Base-by-base conservation (phyloP, 2,797 vertebrate genomes). In the Vireo griseus region DNA sequence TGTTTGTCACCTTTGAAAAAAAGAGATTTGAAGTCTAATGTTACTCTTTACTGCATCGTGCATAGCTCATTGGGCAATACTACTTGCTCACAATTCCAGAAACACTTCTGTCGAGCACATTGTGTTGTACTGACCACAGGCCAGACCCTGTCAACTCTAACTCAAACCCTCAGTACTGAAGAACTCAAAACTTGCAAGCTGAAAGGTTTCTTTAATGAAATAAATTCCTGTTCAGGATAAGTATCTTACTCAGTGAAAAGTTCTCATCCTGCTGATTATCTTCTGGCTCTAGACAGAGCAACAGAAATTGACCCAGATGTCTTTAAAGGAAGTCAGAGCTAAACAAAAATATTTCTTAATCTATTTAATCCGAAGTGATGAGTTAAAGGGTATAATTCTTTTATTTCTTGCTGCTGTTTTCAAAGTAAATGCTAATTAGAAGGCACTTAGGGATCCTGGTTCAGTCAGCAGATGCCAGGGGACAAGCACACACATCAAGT, bases 381-480 rank as follows among this genome's bases (percentile, higher is more conserved):
- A 71, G 31, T 62, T 55, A 26, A 51, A 15, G 15, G 33, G 9
- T 52, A 6, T 47, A 3, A 5, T 51, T n/a, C 52, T 65, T 88
- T 52, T 29, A n/a, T 51, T 68, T 69, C 12, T 69, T 94, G 25
- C n/a, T 93, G 11, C 25, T 62, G 2, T 93, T 88, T 88, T 47
- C 39, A 17, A 62, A 72, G 45, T 22, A 71, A 29, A 55, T 81
- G 55, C n/a, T 81, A 26, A n/a, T 78, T 72, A 68, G 35, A 72
- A 66, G 16, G 9, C 52, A 72, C 44, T 31, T 81, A 52, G n/a
- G 54, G 33, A 42, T 74, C 45, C 21, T 80, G 19, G 61, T 51
- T 82, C 45, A 74, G 72, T 62, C 68, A 58, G 55, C 31, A 83
- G 65, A 35, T 84, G 19, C 31, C 50, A 74, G 22, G 42, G n/a